Conservation (phyloP, 2,888 invertebrate species). For the Mantis religiosa region DNA sequence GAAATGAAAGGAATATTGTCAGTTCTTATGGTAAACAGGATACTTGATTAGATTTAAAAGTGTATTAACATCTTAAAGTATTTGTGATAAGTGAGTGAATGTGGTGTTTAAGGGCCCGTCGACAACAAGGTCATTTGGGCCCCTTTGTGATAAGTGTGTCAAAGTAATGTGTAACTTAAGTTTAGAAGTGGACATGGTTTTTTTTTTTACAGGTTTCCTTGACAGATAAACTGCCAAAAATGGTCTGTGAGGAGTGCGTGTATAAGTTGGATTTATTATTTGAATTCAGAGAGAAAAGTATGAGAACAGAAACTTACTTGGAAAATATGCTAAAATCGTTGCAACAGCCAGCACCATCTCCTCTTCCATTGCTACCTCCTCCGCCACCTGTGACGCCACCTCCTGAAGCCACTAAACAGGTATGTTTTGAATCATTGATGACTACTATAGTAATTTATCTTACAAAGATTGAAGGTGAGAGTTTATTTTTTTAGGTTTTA, state of each 20-base stretch:
- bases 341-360: background rate
- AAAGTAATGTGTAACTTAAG: no score
- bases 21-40: no score
- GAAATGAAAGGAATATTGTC: no score
- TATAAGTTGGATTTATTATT: slow-evolving; percentile 54
- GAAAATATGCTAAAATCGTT: slow-evolving; percentile 15
- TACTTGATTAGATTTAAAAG: no score
- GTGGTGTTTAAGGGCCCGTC: no score
- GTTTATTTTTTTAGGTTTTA: no score
- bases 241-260: slow-evolving; percentile 54
- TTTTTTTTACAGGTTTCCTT: slow-evolving; percentile 48
- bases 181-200: background rate
- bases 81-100: no score
- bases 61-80: no score
- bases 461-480: no score
- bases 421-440: background rate
- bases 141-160: no score
- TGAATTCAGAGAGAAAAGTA: slow-evolving; percentile 53
- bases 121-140: no score
- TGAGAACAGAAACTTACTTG: slow-evolving; percentile 47
- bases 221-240: slow-evolving; percentile 55
- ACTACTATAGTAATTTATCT: no score
- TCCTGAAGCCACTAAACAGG: background rate
- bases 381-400: background rate
- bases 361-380: background rate